These are phyloP conservation scores for Myotis lucifugus DNA, from an alignment of 2,113 vertebrate genomes.

Conservation along the genomic window DNA sequence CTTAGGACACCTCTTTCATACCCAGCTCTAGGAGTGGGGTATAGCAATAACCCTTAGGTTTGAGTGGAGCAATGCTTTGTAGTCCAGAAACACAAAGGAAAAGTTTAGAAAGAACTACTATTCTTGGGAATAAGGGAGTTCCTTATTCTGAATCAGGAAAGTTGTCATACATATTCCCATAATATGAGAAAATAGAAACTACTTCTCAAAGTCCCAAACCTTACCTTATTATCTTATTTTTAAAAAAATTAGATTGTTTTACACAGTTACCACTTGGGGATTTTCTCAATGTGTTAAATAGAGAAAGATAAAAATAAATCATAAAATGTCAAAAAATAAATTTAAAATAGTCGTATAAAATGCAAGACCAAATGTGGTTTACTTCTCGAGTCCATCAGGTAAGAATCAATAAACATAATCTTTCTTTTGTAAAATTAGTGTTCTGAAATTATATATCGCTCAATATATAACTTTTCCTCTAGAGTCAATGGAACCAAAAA, in stretches of 20 bases:
- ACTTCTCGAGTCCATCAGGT: not conserved
- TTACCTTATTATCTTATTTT: not conserved
- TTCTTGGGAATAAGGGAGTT: not conserved
- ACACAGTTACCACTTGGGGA: not conserved
- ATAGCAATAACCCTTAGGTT: not conserved
- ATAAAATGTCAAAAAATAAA: constrained; percentile 19
- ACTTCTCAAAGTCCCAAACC: not conserved
- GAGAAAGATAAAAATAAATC: not conserved
- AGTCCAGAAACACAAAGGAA: constrained; percentile 21
- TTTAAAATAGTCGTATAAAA: not conserved
- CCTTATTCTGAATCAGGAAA: not conserved
- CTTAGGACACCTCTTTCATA: not conserved
- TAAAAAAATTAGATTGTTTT: not conserved
- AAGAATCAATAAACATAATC: not conserved
- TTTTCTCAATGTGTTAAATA: not conserved
- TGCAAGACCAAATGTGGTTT: not conserved
- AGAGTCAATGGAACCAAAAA: not conserved
- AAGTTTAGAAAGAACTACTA: not conserved
- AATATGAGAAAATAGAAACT: not conserved
- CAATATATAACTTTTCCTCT: not conserved
- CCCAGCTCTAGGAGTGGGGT: not conserved
- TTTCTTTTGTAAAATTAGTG: not conserved
- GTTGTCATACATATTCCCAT: not conserved
- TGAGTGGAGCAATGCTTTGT: not conserved
- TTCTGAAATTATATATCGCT: constrained; percentile 26